Conservation (phyloP, 2,113 vertebrate genomes). For the Anolis carolinensis region DNA sequence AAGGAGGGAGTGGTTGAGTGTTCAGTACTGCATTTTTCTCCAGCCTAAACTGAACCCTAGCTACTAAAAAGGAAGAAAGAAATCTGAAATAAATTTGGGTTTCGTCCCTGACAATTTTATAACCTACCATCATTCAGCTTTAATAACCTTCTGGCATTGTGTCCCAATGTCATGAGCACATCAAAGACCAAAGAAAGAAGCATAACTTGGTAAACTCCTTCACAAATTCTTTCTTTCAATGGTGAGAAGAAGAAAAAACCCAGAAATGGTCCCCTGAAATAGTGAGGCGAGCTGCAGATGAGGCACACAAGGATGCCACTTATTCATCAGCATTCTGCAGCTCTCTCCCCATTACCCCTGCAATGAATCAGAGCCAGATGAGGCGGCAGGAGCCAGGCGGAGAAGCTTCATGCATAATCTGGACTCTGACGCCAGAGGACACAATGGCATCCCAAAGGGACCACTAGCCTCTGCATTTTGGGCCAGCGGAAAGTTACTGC, state of each 20-base stretch:
- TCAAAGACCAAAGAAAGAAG: not conserved
- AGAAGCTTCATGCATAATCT: not conserved
- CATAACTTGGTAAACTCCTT: not conserved
- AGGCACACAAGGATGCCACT: not conserved
- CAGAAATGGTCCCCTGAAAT: constrained; percentile 43
- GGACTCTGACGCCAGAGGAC: not conserved
- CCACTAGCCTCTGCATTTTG: fast-evolving
- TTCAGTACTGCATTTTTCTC: not conserved
- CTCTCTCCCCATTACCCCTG: constrained; percentile 14
- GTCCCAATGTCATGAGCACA: too few species aligned
- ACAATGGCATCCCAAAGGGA: not conserved
- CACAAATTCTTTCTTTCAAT: fast-evolving
- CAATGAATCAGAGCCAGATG: not conserved
- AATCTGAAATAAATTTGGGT: constrained; percentile 4
- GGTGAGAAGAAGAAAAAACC: fast-evolving
- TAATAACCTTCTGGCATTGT: not conserved
- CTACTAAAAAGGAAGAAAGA: not conserved
- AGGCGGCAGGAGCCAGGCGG: constrained; percentile 11
- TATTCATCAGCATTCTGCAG: not conserved
- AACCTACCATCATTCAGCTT: not conserved
- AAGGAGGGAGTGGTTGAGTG: not conserved
- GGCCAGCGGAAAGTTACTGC: not conserved
- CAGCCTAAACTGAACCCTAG: not conserved
- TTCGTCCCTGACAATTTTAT: constrained; percentile 11
- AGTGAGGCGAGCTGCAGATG: not conserved